Conservation (phyloP, 1,140 invertebrate genomes). For the Pseudomyrmex flavicornis region DNA sequence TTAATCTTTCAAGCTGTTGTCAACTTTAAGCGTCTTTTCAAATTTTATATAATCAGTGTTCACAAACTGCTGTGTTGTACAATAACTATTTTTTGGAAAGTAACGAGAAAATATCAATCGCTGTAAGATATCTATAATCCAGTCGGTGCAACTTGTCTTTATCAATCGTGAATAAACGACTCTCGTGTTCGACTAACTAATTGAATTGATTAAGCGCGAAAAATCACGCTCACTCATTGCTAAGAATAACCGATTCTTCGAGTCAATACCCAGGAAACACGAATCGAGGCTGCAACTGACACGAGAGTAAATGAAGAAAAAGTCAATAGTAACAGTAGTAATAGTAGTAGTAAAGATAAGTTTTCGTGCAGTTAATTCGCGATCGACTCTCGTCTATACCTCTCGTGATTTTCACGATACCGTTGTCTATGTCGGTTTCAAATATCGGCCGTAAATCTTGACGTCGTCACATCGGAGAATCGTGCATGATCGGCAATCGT, state of each 20-base stretch:
- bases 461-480: conserved; percentile 9
- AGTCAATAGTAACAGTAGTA: conserved; percentile 18
- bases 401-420: conserved; percentile 17
- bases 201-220: conserved; percentile 62
- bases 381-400: conserved; percentile 14
- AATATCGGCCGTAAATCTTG: conserved; percentile 14
- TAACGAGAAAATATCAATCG: background rate
- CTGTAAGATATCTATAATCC: background rate
- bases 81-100: background rate
- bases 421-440: conserved; percentile 13
- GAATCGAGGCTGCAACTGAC: conserved; percentile 56
- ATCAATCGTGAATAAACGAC: conserved; percentile 16
- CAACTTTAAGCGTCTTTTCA: no score
- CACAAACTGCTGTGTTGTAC: background rate
- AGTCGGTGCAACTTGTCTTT: conserved; percentile 8
- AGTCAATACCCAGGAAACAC: background rate
- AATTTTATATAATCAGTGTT: no score
- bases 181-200: conserved; percentile 50
- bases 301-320: conserved; percentile 43
- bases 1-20: background rate
- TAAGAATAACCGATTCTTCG: conserved; percentile 53
- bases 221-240: conserved; percentile 8
- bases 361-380: conserved; percentile 6
- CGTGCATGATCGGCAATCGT: conserved; percentile 29
- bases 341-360: background rate